A percentile compares a stretch with the other conserved stretches of the same genome.
phyloP scores from a whole-genome alignment of 2,888 invertebrate species.

The Cantharis nigra region DNA sequence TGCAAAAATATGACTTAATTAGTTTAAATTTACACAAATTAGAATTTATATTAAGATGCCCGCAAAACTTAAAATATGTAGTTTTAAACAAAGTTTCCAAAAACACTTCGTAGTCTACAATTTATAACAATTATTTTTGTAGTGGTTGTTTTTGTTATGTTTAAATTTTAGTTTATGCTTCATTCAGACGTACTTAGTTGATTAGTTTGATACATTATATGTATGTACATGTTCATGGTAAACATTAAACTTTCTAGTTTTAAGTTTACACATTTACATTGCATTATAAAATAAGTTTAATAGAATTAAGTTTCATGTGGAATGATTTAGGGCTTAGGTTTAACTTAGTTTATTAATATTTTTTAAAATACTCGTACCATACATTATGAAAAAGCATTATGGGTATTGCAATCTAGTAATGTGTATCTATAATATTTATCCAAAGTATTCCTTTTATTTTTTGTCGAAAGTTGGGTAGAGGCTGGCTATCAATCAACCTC shows the following conservation, averaged over 20 bases:
- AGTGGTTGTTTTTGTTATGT: background rate
- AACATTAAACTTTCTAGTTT: background rate
- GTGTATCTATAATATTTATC: no score
- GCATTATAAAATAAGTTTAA: background rate
- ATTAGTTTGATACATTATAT: background rate
- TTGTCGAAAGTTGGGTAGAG: no score
- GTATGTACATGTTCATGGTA: background rate
- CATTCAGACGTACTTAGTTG: background rate
- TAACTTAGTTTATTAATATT: no score
- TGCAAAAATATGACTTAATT: constrained; percentile 52
- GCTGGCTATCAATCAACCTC: no score
- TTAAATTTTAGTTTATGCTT: background rate
- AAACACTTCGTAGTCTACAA: background rate
- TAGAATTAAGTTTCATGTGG: background rate
- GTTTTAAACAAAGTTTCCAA: background rate
- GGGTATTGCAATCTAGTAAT: no score
- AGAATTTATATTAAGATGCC: background rate
- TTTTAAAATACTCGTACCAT: no score
- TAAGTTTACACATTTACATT: background rate
- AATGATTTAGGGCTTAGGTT: background rate
- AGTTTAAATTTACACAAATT: background rate
- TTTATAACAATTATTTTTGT: background rate
- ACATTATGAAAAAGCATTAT: no score
- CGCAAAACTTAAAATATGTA: background rate
- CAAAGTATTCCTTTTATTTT: no score